These are phyloP conservation scores for Mobula hypostoma DNA, from an alignment of 2,113 vertebrate species.

Conservation along the genomic window DNA sequence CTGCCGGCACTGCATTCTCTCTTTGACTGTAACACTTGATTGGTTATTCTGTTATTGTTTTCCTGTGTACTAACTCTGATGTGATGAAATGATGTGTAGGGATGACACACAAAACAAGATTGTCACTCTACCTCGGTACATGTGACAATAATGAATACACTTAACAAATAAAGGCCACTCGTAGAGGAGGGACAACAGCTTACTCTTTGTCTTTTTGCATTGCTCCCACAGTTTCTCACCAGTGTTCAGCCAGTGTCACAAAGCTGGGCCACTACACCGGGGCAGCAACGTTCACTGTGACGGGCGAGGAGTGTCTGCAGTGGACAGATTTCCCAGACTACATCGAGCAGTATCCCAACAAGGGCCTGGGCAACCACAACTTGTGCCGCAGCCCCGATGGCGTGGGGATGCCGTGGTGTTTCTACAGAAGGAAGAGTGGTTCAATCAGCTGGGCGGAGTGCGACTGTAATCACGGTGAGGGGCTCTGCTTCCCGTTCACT, in stretches of 20 bases:
- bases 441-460: slow-evolving; percentile 80
- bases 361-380: slow-evolving; percentile 76
- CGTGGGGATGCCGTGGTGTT: slow-evolving; percentile 77
- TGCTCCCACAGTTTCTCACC: slow-evolving; percentile 55
- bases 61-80: no score
- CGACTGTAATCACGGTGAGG: slow-evolving; percentile 78
- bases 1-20: no score
- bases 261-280: slow-evolving; percentile 78
- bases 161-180: neutral
- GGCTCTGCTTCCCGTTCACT: no score
- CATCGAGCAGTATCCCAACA: slow-evolving; percentile 77
- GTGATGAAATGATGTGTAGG: neutral
- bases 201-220: slow-evolving; percentile 12
- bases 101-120: no score
- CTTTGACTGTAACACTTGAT: no score
- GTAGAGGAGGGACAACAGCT: no score
- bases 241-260: slow-evolving; percentile 65
- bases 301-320: slow-evolving; percentile 69
- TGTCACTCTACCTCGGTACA: no score
- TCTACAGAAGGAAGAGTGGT: slow-evolving; percentile 75
- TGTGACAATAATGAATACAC: no score
- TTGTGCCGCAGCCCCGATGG: slow-evolving; percentile 81
- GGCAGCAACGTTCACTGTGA: slow-evolving; percentile 69
- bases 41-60: no score
- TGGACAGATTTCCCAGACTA: slow-evolving; percentile 87